Evolutionary conservation across 1,140 invertebrate genomes (phyloP), one percentile per base, ranked within the genome.

Genomic region (Chironomus tepperi): DNA sequence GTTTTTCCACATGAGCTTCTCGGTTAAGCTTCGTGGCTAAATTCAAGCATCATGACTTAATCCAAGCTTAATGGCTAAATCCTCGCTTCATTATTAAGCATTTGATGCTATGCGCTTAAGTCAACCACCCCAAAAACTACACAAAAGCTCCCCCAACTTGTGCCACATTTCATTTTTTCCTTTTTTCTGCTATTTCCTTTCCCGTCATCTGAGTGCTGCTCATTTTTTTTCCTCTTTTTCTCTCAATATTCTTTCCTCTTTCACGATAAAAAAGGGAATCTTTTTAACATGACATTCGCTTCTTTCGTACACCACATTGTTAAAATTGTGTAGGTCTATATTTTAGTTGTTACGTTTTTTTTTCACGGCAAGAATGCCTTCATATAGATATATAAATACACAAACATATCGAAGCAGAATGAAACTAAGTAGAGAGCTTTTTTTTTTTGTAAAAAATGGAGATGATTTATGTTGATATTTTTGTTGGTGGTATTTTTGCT

Each of bases 401-500:
- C 24, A 34, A 34, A 34, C 24, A 34, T 34, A 34, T 34, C 24
- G 47, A 57, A 47, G 43, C 43, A 47, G 15, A 47, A 47, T 47
- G 15, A 47, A 47, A 47, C 12, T 10, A 57, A 57, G 47, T n/a
- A 57, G 47, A n/a, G 12, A 57, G n/a, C 47, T 12, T 12, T 57
- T 5, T 57, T 9, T n/a, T 12, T 47, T n/a, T n/a, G n/a, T n/a
- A n/a, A 57, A 5, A 15, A 57, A n/a, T 57, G 47, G 47, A 34
- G 47, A 57, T 57, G 47, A 57, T 57, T 57, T 57, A 57, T 57
- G 47, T n/a, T 57, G 47, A 57, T 57, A 57, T 57, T 57, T 57
- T 57, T n/a, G 47, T 57, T n/a, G 47, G 47, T n/a, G n/a, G 12
- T 57, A 57, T 57, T 57, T 47, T 57, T 57, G 47, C 12, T 57